A percentile compares a stretch with the other conserved stretches of the same genome.
These are phyloP conservation scores for Lepidothrix coronata DNA, from an alignment of 2,113 vertebrate species.

Conservation along the genomic window DNA sequence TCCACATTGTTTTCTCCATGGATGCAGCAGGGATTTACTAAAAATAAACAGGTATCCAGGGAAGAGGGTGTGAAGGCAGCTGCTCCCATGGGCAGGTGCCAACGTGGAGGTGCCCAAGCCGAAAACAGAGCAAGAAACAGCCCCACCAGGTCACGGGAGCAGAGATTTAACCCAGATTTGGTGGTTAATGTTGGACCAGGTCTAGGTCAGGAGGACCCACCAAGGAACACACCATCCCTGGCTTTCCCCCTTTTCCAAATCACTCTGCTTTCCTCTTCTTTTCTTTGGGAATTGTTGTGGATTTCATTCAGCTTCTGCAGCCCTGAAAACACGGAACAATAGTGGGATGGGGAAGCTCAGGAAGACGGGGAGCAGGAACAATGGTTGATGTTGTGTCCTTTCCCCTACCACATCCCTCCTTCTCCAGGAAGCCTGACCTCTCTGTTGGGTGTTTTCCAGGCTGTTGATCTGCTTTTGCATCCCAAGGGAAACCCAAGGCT, in stretches of 20 bases:
- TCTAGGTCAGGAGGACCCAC: background rate
- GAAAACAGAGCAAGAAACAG: background rate
- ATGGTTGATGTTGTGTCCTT: background rate
- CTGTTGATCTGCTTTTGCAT: background rate
- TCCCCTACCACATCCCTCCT: background rate
- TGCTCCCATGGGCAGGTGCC: background rate
- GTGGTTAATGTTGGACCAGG: background rate
- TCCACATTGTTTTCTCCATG: background rate
- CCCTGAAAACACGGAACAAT: background rate
- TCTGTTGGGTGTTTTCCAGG: background rate
- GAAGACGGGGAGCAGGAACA: background rate
- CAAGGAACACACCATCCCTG: background rate
- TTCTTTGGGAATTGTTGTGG: background rate
- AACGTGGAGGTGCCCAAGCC: background rate
- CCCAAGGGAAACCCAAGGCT: background rate
- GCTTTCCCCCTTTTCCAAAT: background rate
- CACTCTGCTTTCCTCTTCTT: background rate
- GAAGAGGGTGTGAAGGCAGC: background rate
- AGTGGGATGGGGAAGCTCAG: background rate
- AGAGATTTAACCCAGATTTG: background rate
- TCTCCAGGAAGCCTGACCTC: conserved; percentile 10
- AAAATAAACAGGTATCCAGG: background rate
- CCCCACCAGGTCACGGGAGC: background rate
- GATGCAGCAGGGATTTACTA: background rate
- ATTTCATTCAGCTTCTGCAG: background rate